Percentiles rank a stretch among this genome's conserved stretches.
phyloP scores from a whole-genome alignment of 2,113 vertebrate species.

The Mobula birostris region DNA sequence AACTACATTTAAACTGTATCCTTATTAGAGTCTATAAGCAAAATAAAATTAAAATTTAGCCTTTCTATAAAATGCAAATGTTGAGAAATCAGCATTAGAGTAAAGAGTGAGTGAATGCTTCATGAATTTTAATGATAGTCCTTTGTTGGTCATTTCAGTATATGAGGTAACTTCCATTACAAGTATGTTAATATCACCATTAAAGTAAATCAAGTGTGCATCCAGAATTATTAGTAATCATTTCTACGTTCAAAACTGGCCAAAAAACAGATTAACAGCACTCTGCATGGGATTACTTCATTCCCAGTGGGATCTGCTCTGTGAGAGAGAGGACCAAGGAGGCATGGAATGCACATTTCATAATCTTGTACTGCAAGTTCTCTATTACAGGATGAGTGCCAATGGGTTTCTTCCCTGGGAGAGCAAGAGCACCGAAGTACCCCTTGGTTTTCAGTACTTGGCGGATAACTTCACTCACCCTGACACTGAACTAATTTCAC shows the following conservation, averaged over 20 bases:
- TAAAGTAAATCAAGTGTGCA: conserved; percentile 25
- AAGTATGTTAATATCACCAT: not conserved
- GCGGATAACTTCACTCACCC: no score
- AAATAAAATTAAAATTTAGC: not conserved
- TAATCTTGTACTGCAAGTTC: not conserved
- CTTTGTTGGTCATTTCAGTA: not conserved
- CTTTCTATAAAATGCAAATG: not conserved
- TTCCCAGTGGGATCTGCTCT: not conserved
- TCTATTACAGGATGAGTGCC: no score
- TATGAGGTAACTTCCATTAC: not conserved
- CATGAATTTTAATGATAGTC: not conserved
- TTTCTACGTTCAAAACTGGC: not conserved
- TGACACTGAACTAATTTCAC: no score
- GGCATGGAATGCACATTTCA: not conserved
- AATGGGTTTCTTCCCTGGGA: not conserved
- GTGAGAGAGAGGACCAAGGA: not conserved
- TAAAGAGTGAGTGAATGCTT: not conserved
- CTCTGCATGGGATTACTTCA: not conserved
- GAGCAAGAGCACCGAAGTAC: not conserved
- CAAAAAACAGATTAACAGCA: not conserved
- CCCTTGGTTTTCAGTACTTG: no score
- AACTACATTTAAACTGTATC: not conserved
- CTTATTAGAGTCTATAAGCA: not conserved
- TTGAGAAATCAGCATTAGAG: not conserved
- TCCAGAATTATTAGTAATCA: not conserved